Conservation (phyloP, 1,140 invertebrate genomes). For the Pogonomyrmex barbatus region DNA sequence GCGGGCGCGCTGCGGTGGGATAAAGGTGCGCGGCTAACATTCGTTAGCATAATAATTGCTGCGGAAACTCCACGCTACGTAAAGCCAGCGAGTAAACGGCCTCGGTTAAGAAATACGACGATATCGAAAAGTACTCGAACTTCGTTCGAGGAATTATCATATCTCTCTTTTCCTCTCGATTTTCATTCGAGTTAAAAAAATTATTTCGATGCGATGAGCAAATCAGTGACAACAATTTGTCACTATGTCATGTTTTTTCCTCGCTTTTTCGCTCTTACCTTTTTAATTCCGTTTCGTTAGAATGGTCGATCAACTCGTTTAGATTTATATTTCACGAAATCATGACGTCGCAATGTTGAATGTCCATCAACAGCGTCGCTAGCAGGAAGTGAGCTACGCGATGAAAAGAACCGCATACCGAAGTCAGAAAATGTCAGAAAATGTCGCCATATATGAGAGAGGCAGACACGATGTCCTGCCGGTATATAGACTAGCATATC, state of each 20-base stretch:
- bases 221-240: background rate
- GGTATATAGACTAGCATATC: conserved; percentile 18
- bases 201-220: background rate
- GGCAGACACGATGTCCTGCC: conserved; percentile 20
- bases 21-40: conserved; percentile 52
- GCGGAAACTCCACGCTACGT: conserved; percentile 52
- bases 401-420: conserved; percentile 67
- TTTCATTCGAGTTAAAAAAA: background rate
- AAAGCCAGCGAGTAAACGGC: conserved; percentile 58
- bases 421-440: conserved; percentile 48
- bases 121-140: conserved; percentile 38
- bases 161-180: background rate
- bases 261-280: background rate
- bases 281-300: conserved; percentile 64
- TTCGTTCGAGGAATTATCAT: conserved; percentile 51
- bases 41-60: conserved; percentile 64
- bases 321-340: conserved; percentile 29
- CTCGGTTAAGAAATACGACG: conserved; percentile 46
- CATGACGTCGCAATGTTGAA: background rate
- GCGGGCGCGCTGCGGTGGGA: conserved; percentile 36
- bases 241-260: background rate
- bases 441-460: background rate
- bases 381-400: conserved; percentile 64
- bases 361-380: background rate
- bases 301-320: background rate